Base-by-base conservation (phyloP, 2,888 invertebrate genomes). In the Bombylius discolor region DNA sequence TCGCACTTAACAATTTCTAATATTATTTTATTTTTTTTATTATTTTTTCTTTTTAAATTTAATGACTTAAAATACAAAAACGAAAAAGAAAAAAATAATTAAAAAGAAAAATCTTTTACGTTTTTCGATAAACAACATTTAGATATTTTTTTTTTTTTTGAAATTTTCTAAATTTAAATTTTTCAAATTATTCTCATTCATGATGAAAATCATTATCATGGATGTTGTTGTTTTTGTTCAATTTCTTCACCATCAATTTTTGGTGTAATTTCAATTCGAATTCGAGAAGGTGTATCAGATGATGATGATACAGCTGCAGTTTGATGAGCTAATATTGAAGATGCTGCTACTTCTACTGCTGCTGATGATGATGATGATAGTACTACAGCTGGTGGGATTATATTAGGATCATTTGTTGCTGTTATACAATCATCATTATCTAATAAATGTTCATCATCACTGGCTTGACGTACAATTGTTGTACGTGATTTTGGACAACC, bases 361-460 rank as follows among this genome's bases (percentile, higher is more conserved):
- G 12, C 1, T 36, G 34, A 36, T 36, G 12, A 42, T 11, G 39
- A 8, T 11, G 39, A 42, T 6, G 39, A 42, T 42, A 7, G 4
- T 42, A 11, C 39, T 23, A 23, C 39, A 11, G 39, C 39, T 42
- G 39, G 11, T 42, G 39, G 23, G 23, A 23, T 39, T 39, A 4
- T 9, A 39, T 39, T 8, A 6, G 23, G 7, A n/a, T 50, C 53
- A 8, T 49, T 52, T 11, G 11, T 42, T 42, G 4, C 39, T 11
- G 8, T 11, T 11, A 1, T 11, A 42, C 4, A 11, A 42, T 42
- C 12, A 42, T 52, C 47, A 14, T 53, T 39, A 14, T 53, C 4
- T 49, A 60, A 53, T 1, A 61, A 49, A 32, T 54, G 50, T 50
- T 61, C 58, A 44, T 61, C 58, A 47, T 59, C 61, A 31, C 53